Percentiles rank a stretch among this genome's conserved stretches.
Conservation (phyloP, 1,140 invertebrate species). For the Stenopsyche tienmushanensis region DNA sequence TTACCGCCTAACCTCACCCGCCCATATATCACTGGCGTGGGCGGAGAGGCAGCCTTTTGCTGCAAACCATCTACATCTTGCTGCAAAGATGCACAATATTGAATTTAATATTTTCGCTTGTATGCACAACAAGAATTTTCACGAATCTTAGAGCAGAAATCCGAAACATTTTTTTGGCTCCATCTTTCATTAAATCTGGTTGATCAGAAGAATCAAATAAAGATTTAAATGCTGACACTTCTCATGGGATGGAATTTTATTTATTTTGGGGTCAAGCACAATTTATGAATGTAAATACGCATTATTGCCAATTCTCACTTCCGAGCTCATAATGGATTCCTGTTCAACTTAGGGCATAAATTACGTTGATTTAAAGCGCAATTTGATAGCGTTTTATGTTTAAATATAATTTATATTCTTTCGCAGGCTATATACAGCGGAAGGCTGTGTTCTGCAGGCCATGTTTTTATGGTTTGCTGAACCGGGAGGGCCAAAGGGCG, state of each 20-base stretch:
- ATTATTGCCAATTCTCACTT: no score
- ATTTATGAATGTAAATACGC: no score
- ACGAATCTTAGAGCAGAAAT: no score
- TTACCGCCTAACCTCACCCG: conserved; percentile 21
- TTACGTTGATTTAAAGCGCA: background rate
- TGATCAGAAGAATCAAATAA: no score
- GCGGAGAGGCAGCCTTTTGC: background rate
- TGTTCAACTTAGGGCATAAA: no score
- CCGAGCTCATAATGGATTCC: no score
- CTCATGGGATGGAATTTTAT: no score
- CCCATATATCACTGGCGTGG: conserved; percentile 12
- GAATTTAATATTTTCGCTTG: background rate
- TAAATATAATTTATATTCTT: conserved; percentile 2
- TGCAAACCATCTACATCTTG: conserved; percentile 2
- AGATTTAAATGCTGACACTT: no score
- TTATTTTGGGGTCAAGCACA: no score
- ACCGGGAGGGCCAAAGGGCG: background rate
- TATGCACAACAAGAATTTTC: no score
- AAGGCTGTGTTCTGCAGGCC: background rate
- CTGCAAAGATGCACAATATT: conserved; percentile 8
- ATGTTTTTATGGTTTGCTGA: background rate
- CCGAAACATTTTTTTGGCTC: no score
- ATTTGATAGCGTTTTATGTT: background rate
- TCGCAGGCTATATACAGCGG: background rate
- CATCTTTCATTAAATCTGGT: no score